Evolutionary conservation across 2,113 vertebrate species (phyloP).

Genomic region (Thunnus maccoyii): DNA sequence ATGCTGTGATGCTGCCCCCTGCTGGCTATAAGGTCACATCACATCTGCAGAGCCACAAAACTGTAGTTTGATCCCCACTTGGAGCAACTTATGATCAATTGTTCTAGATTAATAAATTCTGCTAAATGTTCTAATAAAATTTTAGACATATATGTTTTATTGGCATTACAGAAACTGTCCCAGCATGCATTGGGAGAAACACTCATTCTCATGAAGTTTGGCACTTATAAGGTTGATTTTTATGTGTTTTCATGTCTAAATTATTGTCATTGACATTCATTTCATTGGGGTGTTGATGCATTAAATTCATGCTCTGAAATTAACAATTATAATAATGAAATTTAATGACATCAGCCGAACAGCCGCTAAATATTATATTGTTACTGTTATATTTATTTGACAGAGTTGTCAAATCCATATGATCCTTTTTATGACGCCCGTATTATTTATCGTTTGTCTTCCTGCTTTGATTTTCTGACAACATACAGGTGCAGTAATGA

Average conservation of each 20-base stretch:
- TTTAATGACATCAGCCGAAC: neutral
- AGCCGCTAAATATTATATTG: too few species aligned
- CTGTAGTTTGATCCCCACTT: too few species aligned
- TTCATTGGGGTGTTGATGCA: neutral
- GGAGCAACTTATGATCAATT: too few species aligned
- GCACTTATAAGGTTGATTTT: neutral
- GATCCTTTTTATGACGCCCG: too few species aligned
- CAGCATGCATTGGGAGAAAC: conserved; percentile 4
- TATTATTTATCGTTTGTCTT: too few species aligned
- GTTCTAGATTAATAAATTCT: neutral
- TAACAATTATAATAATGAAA: neutral
- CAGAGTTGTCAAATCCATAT: too few species aligned
- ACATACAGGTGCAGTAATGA: too few species aligned
- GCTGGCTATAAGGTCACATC: conserved; percentile 21
- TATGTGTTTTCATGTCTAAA: neutral
- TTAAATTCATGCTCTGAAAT: neutral
- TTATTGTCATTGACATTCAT: neutral
- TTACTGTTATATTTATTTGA: neutral
- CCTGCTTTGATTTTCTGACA: too few species aligned
- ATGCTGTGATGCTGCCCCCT: conserved; percentile 51
- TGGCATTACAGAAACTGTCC: neutral
- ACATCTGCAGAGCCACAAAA: conserved; percentile 10
- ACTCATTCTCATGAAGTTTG: neutral
- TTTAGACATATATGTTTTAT: neutral
- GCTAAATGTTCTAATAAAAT: neutral